Conservation (phyloP, 1,140 invertebrate species). For the Acromyrmex charruanus region DNA sequence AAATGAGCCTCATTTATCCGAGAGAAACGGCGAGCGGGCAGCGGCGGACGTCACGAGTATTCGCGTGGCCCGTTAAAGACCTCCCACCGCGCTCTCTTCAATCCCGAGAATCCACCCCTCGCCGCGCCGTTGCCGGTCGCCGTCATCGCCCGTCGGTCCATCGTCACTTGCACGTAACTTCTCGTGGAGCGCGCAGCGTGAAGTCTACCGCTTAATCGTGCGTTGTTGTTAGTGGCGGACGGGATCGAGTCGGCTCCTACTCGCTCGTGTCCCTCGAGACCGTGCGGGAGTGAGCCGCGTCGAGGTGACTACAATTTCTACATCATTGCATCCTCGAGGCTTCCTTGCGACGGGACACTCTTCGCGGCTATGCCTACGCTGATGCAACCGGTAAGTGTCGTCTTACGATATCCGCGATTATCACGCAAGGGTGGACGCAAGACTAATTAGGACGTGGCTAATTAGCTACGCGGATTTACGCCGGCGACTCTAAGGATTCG, state of each 20-base stretch:
- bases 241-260: constrained; percentile 44
- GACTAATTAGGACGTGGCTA: neutral
- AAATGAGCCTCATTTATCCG: neutral
- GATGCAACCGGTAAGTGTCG: constrained; percentile 78
- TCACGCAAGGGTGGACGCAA: neutral
- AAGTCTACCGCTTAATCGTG: constrained; percentile 28
- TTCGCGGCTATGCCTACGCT: constrained; percentile 74
- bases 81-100: neutral
- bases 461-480: neutral
- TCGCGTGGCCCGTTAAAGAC: neutral
- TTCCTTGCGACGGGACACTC: neutral
- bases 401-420: neutral
- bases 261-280: constrained; percentile 30
- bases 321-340: neutral
- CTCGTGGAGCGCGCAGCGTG: constrained; percentile 40
- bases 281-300: constrained; percentile 23
- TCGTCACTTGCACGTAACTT: constrained; percentile 54
- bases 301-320: constrained; percentile 13
- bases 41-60: neutral
- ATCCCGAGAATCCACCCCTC: constrained; percentile 36
- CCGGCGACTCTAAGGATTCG: neutral
- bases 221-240: constrained; percentile 55
- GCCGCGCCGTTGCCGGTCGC: neutral
- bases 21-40: neutral
- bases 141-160: neutral